Evolutionary conservation across 2,888 invertebrate species (phyloP), one percentile per base, ranked within the genome.

Genomic region (Thalpophila matura): DNA sequence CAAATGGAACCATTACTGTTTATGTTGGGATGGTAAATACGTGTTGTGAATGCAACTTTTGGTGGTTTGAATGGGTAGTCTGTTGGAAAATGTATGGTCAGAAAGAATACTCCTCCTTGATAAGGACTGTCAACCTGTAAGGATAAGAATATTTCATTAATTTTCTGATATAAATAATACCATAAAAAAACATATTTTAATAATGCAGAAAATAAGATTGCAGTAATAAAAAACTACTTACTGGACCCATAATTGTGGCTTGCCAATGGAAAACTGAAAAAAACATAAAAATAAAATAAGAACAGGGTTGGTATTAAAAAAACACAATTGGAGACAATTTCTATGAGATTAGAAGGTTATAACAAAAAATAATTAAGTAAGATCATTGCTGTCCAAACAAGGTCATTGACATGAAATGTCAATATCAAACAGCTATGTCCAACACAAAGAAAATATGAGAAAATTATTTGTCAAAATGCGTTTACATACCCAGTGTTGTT

Each of bases 1-100:
- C 99, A 99, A 96, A 99, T 99, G 96, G 99, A 99, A 96, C 99
- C 99, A 97, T 99, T 99, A 97, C 99, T 99, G 98, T 99, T 99
- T 96, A 99, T 99, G 96, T 99, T 99, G 92, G 99, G 99, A 96
- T 99, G 99, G 96, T 99, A 99, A 96, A 99, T 99, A 96, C 99
- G 98, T 94, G 99, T 99, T 95, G 99, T 99, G 96, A 99, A 99
- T 95, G 99, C 99, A 96, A 99, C 99, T 98, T 99, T 99, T 91
- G 99, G 99, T 95, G 99, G 99, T 97, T 99, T 99, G 96, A 99
- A 99, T 88, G 99, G 99, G 96, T 99, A 99, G 96, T 99, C 99
- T 97, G 99, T 99, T 90, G 99, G 99, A 96, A 99, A 99, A 96
- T 99, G 99, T 96, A 99, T 99, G 95, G 99, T 99, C 96, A 99